phyloP scores from a whole-genome alignment of 2,888 invertebrate species.

The Chrysotoxum bicinctum region DNA sequence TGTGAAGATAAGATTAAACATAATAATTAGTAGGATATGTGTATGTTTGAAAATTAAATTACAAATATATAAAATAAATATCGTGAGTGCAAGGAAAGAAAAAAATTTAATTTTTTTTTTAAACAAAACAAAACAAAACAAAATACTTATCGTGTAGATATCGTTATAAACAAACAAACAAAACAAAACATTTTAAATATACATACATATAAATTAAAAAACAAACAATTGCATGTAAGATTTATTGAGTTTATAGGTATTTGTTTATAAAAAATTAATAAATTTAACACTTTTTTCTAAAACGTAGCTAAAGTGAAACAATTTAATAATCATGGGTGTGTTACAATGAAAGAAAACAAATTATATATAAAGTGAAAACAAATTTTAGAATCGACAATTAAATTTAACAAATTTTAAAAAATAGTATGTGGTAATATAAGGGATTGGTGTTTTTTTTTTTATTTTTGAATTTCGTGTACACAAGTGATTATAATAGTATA shows the following conservation, averaged over 20 bases:
- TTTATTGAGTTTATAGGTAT: conserved; percentile 65
- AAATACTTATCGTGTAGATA: conserved; percentile 52
- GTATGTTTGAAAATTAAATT: conserved; percentile 42
- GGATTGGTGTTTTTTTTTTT: conserved; percentile 30
- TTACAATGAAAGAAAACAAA: conserved; percentile 54
- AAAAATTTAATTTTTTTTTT: conserved; percentile 23
- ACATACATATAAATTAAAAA: conserved; percentile 39
- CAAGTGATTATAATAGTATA: conserved; percentile 32
- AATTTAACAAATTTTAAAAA: conserved; percentile 46
- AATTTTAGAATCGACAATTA: conserved; percentile 62
- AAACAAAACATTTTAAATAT: conserved; percentile 36
- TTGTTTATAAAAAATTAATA: conserved; percentile 32
- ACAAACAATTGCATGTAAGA: conserved; percentile 50
- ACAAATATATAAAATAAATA: conserved; percentile 28
- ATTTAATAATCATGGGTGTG: conserved; percentile 67
- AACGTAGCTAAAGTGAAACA: conserved; percentile 52
- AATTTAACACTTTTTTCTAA: conserved; percentile 43
- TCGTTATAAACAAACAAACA: conserved; percentile 47
- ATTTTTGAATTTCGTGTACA: conserved; percentile 31
- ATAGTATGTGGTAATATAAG: conserved; percentile 32
- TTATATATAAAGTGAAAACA: conserved; percentile 43
- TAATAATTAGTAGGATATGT: conserved; percentile 53
- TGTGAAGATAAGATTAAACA: conserved; percentile 36
- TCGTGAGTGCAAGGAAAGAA: conserved; percentile 44
- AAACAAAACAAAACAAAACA: neutral